Conservation (phyloP, 2,888 invertebrate species). For the Euplexia lucipara region DNA sequence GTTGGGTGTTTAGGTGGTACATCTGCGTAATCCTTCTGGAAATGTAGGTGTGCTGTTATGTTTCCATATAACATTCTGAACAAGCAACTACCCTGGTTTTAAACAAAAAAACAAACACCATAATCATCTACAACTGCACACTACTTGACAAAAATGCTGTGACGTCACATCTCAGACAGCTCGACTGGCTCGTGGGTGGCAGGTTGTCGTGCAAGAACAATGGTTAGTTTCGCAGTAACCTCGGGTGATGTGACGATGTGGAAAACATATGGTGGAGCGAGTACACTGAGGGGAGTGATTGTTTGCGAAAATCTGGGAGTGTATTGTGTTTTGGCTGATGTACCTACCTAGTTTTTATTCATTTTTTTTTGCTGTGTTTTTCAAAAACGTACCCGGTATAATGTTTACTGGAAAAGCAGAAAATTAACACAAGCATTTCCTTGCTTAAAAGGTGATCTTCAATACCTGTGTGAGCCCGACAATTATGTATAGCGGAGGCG, state of each 20-base stretch:
- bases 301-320: constrained; percentile 9
- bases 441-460: too few species aligned
- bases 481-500: too few species aligned
- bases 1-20: too few species aligned
- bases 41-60: too few species aligned
- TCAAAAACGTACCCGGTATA: too few species aligned
- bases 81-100: background rate
- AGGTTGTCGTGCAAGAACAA: constrained; percentile 58
- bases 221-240: constrained; percentile 47
- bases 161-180: constrained; percentile 40
- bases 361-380: too few species aligned
- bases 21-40: too few species aligned
- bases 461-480: too few species aligned
- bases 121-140: constrained; percentile 13
- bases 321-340: background rate
- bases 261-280: constrained; percentile 26
- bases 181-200: constrained; percentile 36
- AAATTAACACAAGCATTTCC: too few species aligned
- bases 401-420: too few species aligned
- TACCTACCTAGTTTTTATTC: too few species aligned
- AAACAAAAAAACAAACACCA: constrained; percentile 8
- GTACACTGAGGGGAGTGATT: background rate
- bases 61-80: too few species aligned
- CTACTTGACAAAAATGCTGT: constrained; percentile 56
- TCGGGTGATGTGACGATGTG: constrained; percentile 43